These are phyloP conservation scores for Dichetophora obliterata DNA, from an alignment of 2,888 invertebrate species.

Conservation along the genomic window DNA sequence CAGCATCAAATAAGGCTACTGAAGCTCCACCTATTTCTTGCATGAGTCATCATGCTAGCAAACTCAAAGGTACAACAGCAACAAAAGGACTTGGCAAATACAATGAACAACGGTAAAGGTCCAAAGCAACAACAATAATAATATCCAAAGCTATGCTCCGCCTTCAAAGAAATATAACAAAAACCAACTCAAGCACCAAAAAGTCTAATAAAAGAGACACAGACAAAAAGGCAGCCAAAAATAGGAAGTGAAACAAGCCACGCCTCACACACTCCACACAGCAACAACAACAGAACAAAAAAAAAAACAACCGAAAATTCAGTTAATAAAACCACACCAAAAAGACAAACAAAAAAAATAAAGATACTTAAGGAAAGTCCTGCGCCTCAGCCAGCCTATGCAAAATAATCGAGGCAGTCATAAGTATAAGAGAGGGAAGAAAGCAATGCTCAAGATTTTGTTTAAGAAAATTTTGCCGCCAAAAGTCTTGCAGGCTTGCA, in stretches of 20 bases:
- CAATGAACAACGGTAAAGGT: conserved; percentile 6
- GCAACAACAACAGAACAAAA: background rate
- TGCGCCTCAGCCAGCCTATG: conserved; percentile 33
- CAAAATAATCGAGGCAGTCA: background rate
- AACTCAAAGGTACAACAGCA: conserved; percentile 12
- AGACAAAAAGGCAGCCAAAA: conserved; percentile 8
- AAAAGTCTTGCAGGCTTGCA: conserved; percentile 38
- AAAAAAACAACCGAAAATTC: conserved; percentile 2
- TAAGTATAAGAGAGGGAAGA: background rate
- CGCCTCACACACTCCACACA: conserved; percentile 29
- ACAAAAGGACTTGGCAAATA: conserved; percentile 9
- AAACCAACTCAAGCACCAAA: conserved; percentile 43
- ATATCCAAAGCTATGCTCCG: conserved; percentile 49
- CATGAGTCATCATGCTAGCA: conserved; percentile 30
- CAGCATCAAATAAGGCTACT: background rate
- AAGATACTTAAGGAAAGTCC: conserved; percentile 29
- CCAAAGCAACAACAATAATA: conserved; percentile 11
- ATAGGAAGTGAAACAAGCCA: conserved; percentile 23
- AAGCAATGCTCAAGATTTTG: conserved; percentile 23
- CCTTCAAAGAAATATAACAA: conserved; percentile 49
- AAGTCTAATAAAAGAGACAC: conserved; percentile 40
- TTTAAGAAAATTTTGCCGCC: conserved; percentile 48
- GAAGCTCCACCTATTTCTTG: conserved; percentile 25
- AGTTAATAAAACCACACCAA: background rate
- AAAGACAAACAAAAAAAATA: background rate